These are phyloP conservation scores for Drosophila truncata DNA, from an alignment of 1,140 invertebrate species.

Conservation along the genomic window DNA sequence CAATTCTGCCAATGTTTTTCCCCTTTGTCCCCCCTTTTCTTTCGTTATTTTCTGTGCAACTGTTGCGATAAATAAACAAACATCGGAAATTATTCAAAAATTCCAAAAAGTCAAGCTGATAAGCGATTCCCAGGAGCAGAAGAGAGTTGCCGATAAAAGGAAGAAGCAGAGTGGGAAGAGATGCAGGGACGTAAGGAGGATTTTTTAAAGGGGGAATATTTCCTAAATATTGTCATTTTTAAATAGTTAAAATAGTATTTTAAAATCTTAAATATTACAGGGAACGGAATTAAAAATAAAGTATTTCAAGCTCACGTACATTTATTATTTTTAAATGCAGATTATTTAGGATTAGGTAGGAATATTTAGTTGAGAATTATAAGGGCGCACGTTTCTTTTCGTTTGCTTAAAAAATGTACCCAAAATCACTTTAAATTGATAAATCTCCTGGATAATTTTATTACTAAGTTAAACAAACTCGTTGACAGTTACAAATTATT, in stretches of 20 bases:
- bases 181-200: neutral
- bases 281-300: neutral
- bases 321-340: neutral
- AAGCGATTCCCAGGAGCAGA: constrained; percentile 43
- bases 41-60: constrained; percentile 22
- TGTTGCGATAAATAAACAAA: constrained; percentile 71
- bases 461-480: no score
- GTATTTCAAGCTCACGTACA: neutral
- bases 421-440: neutral
- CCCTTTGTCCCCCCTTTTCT: neutral
- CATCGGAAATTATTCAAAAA: constrained; percentile 78
- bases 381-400: neutral
- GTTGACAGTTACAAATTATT: neutral
- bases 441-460: neutral
- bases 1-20: constrained; percentile 50
- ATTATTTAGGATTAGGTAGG: neutral
- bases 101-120: constrained; percentile 66
- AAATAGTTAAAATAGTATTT: neutral
- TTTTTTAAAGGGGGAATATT: neutral
- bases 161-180: neutral
- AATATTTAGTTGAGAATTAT: constrained; percentile 7
- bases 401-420: neutral
- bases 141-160: neutral
- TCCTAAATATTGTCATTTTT: no score
- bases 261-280: neutral